Base-by-base conservation (phyloP, 2,797 vertebrate genomes). In the Pristis pectinata region DNA sequence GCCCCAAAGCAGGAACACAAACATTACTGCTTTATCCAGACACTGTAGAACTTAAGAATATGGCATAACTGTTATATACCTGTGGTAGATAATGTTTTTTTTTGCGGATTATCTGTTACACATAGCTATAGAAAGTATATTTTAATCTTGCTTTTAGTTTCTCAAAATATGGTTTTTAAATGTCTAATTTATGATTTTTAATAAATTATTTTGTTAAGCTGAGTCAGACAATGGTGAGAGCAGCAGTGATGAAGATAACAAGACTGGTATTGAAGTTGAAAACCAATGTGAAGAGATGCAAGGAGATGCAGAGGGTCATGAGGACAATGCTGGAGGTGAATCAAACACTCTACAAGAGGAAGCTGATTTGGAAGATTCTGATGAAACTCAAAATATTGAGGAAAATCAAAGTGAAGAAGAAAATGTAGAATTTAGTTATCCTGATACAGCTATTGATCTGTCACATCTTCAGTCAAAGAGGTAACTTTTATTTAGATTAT, bases 361-460 rank as follows among this genome's bases (percentile, higher is more conserved):
- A 53, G 19, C 9, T 0, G 96, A 97, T 91, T 93, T 94, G 3
- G 89, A 95, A 76, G 96, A 95, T 0, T 94, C 96, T 3, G 95
- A 95, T 34, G 96, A 97, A 44, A 97, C 97, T 92, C 96, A 96
- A 74, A 85, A 87, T 85, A 53, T 49, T 53, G 53, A 76, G 70
- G 85, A 74, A 93, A 11, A 41, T n/a, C 24, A 92, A 7, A 27
- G 37, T 72, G 94, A 89, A 11, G 76, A 94, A 61, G 96, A 95
- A n/a, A 95, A 95, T 80, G 95, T 94, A 49, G 80, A 37, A 37
- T 94, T 98, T 85, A 96, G 95, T 96, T 99, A 98, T 92, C 99
- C 99, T 0, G 98, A 99, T 80, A 99, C 99, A 0, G 96, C 97
- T 7, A 99, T 99, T 44, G 98, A 99, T 80, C 97, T 99, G 94